phyloP scores from a whole-genome alignment of 2,888 invertebrate species.

The Disparrhopalites patrizii region DNA sequence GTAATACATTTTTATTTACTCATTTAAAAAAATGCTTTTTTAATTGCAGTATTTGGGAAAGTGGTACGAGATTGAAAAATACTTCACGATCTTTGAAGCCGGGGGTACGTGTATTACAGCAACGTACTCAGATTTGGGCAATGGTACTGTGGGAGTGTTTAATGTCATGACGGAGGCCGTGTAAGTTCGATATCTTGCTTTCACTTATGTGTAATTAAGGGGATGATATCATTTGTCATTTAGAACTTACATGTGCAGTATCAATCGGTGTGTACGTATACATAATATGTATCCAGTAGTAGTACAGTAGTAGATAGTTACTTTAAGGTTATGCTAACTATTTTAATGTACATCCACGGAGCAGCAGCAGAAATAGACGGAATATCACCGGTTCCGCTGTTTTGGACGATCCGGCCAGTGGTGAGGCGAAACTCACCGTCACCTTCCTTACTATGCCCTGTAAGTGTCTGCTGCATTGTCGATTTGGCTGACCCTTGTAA shows the following conservation, averaged over 20 bases:
- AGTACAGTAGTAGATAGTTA: too few relatives aligned
- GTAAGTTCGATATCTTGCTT: constrained; percentile 20
- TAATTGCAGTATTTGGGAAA: constrained; percentile 63
- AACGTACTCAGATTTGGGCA: constrained; percentile 58
- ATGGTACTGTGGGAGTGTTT: constrained; percentile 48
- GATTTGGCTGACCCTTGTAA: too few relatives aligned
- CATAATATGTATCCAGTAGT: too few relatives aligned
- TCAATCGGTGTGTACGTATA: too few relatives aligned
- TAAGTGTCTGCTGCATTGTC: too few relatives aligned
- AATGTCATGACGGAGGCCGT: constrained; percentile 19
- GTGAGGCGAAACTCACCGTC: constrained; percentile 59
- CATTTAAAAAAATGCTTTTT: too few relatives aligned
- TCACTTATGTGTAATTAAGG: too few relatives aligned
- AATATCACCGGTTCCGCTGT: constrained; percentile 60
- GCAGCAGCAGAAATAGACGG: constrained; percentile 58
- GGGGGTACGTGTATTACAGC: constrained; percentile 72
- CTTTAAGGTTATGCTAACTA: too few relatives aligned
- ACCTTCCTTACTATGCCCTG: constrained; percentile 62
- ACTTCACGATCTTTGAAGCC: constrained; percentile 69
- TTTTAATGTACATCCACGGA: too few relatives aligned
- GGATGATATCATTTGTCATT: too few relatives aligned
- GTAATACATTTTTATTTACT: too few relatives aligned
- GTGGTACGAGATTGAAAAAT: constrained; percentile 74
- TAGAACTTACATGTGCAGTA: too few relatives aligned
- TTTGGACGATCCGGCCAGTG: constrained; percentile 56